A percentile compares a stretch with the other conserved stretches of the same genome.
Conservation (phyloP, 2,113 vertebrate genomes). For the Hystrix cristata region DNA sequence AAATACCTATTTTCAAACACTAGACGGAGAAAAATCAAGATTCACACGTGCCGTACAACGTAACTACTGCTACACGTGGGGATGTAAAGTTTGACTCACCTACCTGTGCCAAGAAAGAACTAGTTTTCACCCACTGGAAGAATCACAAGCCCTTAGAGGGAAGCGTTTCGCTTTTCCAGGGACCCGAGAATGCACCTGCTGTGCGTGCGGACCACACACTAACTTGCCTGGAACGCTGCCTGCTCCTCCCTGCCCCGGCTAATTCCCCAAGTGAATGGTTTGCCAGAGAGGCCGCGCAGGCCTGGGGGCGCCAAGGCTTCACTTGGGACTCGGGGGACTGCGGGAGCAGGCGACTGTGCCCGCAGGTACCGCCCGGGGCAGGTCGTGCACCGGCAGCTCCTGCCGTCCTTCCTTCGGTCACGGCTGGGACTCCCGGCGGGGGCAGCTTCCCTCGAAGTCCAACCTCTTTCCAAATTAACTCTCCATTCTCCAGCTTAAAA, state of each 20-base stretch:
- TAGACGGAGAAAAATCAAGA: neutral
- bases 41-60: neutral
- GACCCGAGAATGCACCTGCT: slow-evolving; percentile 62
- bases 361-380: neutral
- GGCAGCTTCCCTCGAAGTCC: slow-evolving; percentile 74
- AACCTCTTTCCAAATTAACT: neutral
- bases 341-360: neutral
- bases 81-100: neutral
- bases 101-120: neutral
- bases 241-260: neutral
- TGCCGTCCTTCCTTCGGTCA: neutral
- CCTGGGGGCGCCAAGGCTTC: neutral
- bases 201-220: neutral
- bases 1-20: neutral
- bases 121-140: neutral
- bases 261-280: neutral
- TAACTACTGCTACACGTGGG: neutral
- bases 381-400: neutral
- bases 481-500: neutral
- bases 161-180: slow-evolving; percentile 41
- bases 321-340: neutral
- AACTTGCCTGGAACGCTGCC: neutral
- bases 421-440: neutral
- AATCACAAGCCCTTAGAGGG: neutral
- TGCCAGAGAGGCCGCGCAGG: neutral